Percentiles rank a stretch among this genome's conserved stretches.
These are phyloP conservation scores for Engraulis encrasicolus DNA, from an alignment of 2,113 vertebrate genomes.

Conservation along the genomic window DNA sequence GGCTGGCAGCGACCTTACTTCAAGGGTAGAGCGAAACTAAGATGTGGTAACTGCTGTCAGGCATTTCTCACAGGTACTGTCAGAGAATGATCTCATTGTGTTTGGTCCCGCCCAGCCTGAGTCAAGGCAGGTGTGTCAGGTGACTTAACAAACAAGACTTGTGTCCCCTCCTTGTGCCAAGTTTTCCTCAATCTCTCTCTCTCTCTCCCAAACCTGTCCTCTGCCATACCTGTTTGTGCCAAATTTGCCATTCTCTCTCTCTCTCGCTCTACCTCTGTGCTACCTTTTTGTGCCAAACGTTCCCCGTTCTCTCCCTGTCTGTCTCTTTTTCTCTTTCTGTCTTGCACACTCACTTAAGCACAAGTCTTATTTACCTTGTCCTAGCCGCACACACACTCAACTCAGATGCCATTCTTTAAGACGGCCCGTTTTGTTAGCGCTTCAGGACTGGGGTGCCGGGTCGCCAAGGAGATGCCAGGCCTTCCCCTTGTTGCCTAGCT, in stretches of 20 bases:
- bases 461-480: slow-evolving; percentile 30
- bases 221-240: background rate
- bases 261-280: background rate
- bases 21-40: background rate
- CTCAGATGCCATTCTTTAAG: background rate
- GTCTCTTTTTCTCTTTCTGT: background rate
- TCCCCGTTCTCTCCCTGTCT: background rate
- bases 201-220: too few species aligned
- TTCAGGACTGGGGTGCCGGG: background rate
- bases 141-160: background rate
- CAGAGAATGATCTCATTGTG: background rate
- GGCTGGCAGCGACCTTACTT: background rate
- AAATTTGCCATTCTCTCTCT: background rate
- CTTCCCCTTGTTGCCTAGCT: slow-evolving; percentile 44
- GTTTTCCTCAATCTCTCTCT: too few species aligned
- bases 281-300: background rate
- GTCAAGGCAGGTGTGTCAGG: slow-evolving; percentile 2
- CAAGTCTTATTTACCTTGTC: slow-evolving; percentile 1
- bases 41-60: background rate
- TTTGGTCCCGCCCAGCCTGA: background rate
- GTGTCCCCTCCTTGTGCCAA: too few species aligned
- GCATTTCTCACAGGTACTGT: background rate
- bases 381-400: background rate
- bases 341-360: background rate
- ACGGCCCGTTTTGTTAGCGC: background rate